Evolutionary conservation across 2,797 vertebrate species (phyloP).

Genomic region (Trachops cirrhosus): DNA sequence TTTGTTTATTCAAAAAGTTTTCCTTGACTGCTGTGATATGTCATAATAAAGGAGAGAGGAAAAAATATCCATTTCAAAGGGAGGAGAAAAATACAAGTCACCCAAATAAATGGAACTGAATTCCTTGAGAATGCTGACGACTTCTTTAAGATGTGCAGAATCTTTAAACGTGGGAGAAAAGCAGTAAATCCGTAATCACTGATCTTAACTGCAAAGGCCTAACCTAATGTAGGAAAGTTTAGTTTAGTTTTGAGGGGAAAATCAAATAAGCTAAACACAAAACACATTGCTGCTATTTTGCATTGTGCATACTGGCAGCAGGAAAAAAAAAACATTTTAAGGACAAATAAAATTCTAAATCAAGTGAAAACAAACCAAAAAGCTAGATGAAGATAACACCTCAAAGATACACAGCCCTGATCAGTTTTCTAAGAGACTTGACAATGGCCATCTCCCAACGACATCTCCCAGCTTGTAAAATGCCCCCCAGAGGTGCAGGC

Average conservation of each 20-base stretch:
- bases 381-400: background rate
- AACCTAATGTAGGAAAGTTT: background rate
- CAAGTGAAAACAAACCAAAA: background rate
- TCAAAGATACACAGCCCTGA: background rate
- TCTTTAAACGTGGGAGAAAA: background rate
- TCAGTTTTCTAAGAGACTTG: background rate
- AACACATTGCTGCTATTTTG: slow-evolving; percentile 14
- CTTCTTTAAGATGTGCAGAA: slow-evolving; percentile 11
- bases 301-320: background rate
- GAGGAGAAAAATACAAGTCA: background rate
- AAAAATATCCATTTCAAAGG: background rate
- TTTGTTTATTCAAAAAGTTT: background rate
- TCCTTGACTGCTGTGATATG: background rate
- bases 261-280: slow-evolving; percentile 2
- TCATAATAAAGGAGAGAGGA: background rate
- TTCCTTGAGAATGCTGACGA: slow-evolving; percentile 51
- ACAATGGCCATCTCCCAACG: background rate
- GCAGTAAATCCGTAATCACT: background rate
- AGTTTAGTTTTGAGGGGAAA: slow-evolving; percentile 15
- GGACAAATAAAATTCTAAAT: slow-evolving; percentile 21
- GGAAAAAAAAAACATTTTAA: background rate
- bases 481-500: background rate
- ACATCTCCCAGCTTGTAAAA: background rate
- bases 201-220: background rate
- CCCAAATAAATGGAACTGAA: slow-evolving; percentile 31